These are phyloP conservation scores for Molorchus minor DNA, from an alignment of 2,888 invertebrate species.

Conservation along the genomic window DNA sequence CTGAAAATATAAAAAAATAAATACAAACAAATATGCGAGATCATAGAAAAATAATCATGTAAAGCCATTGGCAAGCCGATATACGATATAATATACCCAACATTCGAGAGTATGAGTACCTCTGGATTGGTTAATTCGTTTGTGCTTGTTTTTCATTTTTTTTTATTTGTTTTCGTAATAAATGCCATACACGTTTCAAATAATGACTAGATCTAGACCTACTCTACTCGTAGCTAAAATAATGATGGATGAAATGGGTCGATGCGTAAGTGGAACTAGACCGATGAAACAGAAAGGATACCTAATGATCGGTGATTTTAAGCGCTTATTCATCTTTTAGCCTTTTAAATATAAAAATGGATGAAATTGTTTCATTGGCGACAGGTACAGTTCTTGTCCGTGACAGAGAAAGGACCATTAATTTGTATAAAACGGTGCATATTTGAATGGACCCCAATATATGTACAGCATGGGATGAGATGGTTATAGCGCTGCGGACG, in stretches of 20 bases:
- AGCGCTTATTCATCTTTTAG: slow-evolving; percentile 38
- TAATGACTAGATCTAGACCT: slow-evolving; percentile 55
- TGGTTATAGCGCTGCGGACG: slow-evolving; percentile 48
- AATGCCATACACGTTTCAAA: slow-evolving; percentile 53
- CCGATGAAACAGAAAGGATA: slow-evolving; percentile 33
- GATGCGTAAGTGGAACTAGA: slow-evolving; percentile 37
- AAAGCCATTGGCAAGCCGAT: no score
- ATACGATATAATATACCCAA: no score
- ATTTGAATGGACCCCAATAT: slow-evolving; percentile 61
- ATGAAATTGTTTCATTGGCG: slow-evolving; percentile 42
- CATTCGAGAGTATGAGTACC: slow-evolving; percentile 49
- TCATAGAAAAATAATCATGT: no score
- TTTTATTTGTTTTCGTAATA: slow-evolving; percentile 43
- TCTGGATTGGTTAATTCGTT: slow-evolving; percentile 37
- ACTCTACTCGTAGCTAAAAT: slow-evolving; percentile 60
- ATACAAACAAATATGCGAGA: no score
- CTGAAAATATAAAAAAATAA: no score
- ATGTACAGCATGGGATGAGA: slow-evolving; percentile 61
- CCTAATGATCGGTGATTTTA: slow-evolving; percentile 36
- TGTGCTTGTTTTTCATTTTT: slow-evolving; percentile 39
- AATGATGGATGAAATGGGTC: slow-evolving; percentile 48
- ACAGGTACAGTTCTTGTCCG: slow-evolving; percentile 57
- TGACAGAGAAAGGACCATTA: slow-evolving; percentile 56
- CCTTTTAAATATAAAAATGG: slow-evolving; percentile 51
- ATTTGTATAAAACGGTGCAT: slow-evolving; percentile 60